Base-by-base conservation (phyloP, 2,888 invertebrate species). In the Danaus chrysippus region DNA sequence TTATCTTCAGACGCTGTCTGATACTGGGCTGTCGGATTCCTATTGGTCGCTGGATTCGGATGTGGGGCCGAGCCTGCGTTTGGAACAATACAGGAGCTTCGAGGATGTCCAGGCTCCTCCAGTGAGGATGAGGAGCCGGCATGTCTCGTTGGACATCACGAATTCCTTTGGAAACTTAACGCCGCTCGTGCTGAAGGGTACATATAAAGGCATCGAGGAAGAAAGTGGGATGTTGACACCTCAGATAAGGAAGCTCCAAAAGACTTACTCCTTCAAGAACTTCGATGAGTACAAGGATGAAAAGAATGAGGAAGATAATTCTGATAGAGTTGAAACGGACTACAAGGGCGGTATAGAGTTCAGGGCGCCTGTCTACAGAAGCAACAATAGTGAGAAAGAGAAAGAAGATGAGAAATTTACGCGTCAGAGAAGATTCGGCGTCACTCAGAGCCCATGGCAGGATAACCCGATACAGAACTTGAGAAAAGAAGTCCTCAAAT, bases 91-190 rank as follows among this genome's bases (percentile, higher is more conserved):
- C 62, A 83, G 78, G 67, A 88, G 87, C 73, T 83, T 84, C 61
- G 90, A 88, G 72, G 88, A 90, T 86, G 82, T 87, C 70, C 83
- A 84, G 42, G 79, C 83, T 86, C 86, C 87, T 86, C 86, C 77
- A 60, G 54, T 63, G 1, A 76, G 70, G 76, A 74, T 74, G 86
- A 90, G 77, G 88, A 89, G 83, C 73, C 82, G 89, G 74, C 83
- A 85, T 46, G 84, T 83, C 84, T 90, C 89, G 76, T 79, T 76
- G 13, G 84, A 82, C 58, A 70, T 77, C 34, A 70, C 68, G 9
- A 69, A 72, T 59, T 71, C 60, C 72, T 64, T 58, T 10, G 79
- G 78, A 52, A 77, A 76, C 66, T 62, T 81, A 56, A 84, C 82
- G 44, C 70, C 83, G 67, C 73, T 76, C 58, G 83, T 83, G 8